Evolutionary conservation across 2,888 invertebrate species (phyloP).

Genomic region (Onchidella celtica): DNA sequence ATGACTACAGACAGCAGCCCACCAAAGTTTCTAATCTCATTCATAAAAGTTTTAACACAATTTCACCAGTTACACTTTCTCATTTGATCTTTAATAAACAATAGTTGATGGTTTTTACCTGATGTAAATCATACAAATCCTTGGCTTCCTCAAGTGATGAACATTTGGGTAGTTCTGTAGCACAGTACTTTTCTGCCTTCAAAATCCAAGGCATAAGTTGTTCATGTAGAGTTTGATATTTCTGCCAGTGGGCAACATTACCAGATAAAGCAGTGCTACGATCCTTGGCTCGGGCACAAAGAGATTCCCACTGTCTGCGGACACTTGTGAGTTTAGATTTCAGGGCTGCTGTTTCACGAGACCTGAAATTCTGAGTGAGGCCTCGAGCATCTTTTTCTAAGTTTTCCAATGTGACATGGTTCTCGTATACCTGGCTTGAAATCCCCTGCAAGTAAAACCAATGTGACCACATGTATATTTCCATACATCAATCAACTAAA

Average conservation of each 20-base stretch:
- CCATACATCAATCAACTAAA: no score
- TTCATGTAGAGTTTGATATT: constrained; percentile 88
- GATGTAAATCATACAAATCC: constrained; percentile 83
- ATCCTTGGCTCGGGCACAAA: constrained; percentile 88
- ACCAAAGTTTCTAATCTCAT: no score
- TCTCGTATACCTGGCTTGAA: constrained; percentile 88
- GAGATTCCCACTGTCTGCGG: constrained; percentile 87
- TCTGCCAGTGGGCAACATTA: constrained; percentile 91
- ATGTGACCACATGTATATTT: no score
- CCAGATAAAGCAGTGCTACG: constrained; percentile 88
- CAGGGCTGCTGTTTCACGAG: constrained; percentile 86
- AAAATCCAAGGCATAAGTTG: constrained; percentile 94
- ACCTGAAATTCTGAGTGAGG: constrained; percentile 82
- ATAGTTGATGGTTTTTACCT: no score
- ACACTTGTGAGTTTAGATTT: constrained; percentile 88
- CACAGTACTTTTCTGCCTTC: constrained; percentile 90
- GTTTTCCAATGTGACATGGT: constrained; percentile 86
- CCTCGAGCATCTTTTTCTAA: constrained; percentile 89
- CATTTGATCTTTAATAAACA: no score
- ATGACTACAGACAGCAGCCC: no score
- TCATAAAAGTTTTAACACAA: no score
- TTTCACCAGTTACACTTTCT: no score
- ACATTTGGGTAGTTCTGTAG: constrained; percentile 87
- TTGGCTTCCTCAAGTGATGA: constrained; percentile 88
- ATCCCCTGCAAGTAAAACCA: constrained; percentile 84